phyloP scores from a whole-genome alignment of 2,888 invertebrate species.

The Caenorhabditis zanzibari region DNA sequence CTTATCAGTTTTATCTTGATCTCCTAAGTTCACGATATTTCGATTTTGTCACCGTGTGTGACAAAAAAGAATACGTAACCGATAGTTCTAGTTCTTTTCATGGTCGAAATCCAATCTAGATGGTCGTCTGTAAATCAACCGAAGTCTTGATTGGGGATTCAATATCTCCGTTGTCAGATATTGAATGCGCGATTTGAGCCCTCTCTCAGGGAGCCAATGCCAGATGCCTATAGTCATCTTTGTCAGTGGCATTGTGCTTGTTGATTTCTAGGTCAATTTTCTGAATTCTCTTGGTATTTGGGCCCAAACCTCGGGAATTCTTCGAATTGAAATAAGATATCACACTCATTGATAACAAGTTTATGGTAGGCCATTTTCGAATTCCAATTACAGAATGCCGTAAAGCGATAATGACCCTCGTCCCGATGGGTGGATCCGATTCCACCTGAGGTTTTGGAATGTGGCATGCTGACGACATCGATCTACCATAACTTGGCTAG shows the following conservation, averaged over 20 bases:
- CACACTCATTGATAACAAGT: background rate
- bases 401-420: background rate
- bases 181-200: background rate
- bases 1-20: background rate
- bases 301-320: background rate
- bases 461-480: background rate
- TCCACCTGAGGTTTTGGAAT: background rate
- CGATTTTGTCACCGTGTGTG: background rate
- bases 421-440: background rate
- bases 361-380: background rate
- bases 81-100: background rate
- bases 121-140: background rate
- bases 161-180: background rate
- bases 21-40: background rate
- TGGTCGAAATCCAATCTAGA: background rate
- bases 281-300: background rate
- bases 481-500: background rate
- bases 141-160: background rate
- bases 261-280: background rate
- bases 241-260: background rate
- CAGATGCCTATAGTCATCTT: background rate
- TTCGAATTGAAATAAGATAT: too few relatives aligned
- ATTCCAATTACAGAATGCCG: background rate
- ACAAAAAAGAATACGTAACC: background rate
- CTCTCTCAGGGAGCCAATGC: conserved; percentile 5